Conservation (phyloP, 2,888 invertebrate genomes). For the Tigriopus californicus region DNA sequence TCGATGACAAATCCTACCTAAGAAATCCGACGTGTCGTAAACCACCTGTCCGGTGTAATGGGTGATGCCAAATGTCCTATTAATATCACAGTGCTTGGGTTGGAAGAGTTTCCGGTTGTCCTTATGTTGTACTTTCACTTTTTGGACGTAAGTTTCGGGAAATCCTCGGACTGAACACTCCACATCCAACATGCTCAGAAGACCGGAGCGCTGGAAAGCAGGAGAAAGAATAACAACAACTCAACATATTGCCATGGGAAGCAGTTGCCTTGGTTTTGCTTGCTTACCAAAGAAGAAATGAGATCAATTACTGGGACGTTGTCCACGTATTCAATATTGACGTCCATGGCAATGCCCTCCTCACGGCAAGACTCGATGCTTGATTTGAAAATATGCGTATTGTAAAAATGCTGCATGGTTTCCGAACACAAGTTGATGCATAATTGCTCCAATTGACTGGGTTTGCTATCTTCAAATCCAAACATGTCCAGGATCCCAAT, state of each 20-base stretch:
- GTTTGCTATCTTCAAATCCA: constrained; percentile 81
- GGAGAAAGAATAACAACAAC: constrained; percentile 16
- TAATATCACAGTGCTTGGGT: constrained; percentile 18
- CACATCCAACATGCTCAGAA: constrained; percentile 75
- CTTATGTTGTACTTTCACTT: constrained; percentile 58
- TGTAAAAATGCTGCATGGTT: constrained; percentile 94
- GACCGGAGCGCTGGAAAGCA: constrained; percentile 47
- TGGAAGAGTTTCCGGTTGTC: constrained; percentile 39
- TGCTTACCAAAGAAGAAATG: constrained; percentile 58
- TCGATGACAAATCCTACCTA: too few species aligned
- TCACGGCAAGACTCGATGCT: constrained; percentile 81
- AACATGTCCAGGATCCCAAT: constrained; percentile 93
- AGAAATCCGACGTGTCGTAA: constrained; percentile 72
- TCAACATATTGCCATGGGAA: background rate
- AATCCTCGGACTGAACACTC: constrained; percentile 68
- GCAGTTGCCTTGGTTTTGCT: background rate
- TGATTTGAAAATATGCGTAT: constrained; percentile 86
- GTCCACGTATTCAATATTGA: constrained; percentile 81
- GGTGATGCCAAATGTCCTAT: constrained; percentile 62
- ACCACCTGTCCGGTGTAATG: constrained; percentile 71
- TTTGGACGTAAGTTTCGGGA: constrained; percentile 57
- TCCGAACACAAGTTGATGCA: constrained; percentile 90
- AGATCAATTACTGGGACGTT: constrained; percentile 90
- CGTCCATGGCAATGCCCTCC: constrained; percentile 72
- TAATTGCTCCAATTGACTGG: constrained; percentile 72